A percentile compares a stretch with the other conserved stretches of the same genome.
phyloP scores from a whole-genome alignment of 1,140 invertebrate genomes.

The Holotrichia oblita region DNA sequence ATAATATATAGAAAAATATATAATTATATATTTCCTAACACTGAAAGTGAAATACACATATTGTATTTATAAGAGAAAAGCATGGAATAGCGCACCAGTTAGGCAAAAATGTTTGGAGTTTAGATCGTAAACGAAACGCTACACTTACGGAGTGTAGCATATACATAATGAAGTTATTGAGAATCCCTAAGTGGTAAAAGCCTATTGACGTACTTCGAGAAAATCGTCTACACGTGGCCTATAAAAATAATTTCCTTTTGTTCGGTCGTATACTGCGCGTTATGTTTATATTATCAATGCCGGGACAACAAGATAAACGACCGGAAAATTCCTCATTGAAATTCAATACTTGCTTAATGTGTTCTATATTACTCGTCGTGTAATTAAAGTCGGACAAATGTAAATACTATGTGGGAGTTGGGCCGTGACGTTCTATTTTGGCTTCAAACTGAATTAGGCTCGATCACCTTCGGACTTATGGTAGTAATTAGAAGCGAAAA shows the following conservation, averaged over 20 bases:
- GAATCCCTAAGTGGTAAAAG: neutral
- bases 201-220: constrained; percentile 20
- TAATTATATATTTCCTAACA: too few relatives aligned
- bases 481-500: too few relatives aligned
- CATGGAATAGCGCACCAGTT: too few relatives aligned
- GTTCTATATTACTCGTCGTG: neutral
- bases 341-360: neutral
- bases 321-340: neutral
- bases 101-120: neutral
- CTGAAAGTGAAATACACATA: too few relatives aligned
- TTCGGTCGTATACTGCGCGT: neutral
- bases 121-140: constrained; percentile 11
- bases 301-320: neutral
- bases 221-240: constrained; percentile 28
- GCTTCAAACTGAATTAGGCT: neutral
- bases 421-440: too few relatives aligned
- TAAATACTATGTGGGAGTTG: neutral
- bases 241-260: constrained; percentile 29
- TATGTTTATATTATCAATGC: neutral
- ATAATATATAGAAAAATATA: too few relatives aligned
- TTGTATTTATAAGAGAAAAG: too few relatives aligned
- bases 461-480: too few relatives aligned
- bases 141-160: neutral
- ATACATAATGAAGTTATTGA: constrained; percentile 16
- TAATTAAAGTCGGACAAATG: neutral